These are phyloP conservation scores for Sebastes vulpes DNA, from an alignment of 2,797 vertebrate species.

Conservation along the genomic window DNA sequence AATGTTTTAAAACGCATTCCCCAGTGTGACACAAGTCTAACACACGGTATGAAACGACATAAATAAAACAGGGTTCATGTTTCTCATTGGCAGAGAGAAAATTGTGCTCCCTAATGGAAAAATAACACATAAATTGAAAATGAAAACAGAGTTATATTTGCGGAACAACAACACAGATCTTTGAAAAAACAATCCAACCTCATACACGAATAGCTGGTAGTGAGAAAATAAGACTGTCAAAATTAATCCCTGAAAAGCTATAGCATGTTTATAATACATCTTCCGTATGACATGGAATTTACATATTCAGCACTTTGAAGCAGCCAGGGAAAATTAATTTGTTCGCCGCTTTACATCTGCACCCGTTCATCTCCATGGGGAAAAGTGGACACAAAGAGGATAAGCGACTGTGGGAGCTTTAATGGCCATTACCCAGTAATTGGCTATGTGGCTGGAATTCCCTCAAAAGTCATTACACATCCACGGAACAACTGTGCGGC, in stretches of 20 bases:
- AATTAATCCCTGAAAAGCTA: constrained; percentile 8
- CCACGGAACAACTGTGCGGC: not conserved
- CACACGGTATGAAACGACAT: not conserved
- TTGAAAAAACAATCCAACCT: not conserved
- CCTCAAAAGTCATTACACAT: constrained; percentile 23
- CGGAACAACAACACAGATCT: not conserved
- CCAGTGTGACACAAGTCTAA: not conserved
- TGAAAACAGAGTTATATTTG: not conserved
- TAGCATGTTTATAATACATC: not conserved
- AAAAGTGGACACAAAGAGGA: not conserved
- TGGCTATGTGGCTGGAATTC: constrained; percentile 33
- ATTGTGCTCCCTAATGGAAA: not conserved
- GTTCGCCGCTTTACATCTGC: not conserved
- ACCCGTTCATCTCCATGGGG: not conserved
- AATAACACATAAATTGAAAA: not conserved
- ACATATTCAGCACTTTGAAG: constrained; percentile 17
- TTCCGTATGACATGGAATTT: not conserved
- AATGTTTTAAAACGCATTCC: not conserved
- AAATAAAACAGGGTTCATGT: not conserved
- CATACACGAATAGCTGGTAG: not conserved
- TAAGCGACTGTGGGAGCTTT: not conserved
- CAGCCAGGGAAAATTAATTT: not conserved
- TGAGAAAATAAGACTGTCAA: not conserved
- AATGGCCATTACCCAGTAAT: constrained; percentile 27
- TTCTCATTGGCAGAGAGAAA: not conserved